Percentiles rank a stretch among this genome's conserved stretches.
Evolutionary conservation across 2,113 vertebrate genomes (phyloP).

Genomic region (Antechinus flavipes): DNA sequence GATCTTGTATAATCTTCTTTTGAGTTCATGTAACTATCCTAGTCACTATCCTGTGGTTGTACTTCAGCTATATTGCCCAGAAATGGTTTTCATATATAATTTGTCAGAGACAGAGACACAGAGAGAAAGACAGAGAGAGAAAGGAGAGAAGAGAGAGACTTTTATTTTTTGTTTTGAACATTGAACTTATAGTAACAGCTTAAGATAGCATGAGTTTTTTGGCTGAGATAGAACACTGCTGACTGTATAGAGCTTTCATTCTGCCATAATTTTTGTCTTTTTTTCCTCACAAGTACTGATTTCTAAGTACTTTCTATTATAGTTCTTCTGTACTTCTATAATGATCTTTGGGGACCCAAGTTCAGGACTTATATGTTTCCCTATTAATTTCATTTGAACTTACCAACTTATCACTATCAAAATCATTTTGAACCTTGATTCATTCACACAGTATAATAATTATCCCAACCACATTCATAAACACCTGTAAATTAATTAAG

Average conservation of each 20-base stretch:
- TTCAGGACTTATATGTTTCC: neutral
- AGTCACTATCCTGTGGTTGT: neutral
- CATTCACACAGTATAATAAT: neutral
- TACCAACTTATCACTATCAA: neutral
- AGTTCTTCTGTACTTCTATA: neutral
- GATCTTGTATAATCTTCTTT: neutral
- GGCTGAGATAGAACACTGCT: neutral
- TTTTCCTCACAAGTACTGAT: neutral
- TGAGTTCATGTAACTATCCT: neutral
- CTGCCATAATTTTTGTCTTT: neutral
- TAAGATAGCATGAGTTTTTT: neutral
- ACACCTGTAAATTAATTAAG: neutral
- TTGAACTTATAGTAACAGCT: neutral
- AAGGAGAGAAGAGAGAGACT: too few species aligned
- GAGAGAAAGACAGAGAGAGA: too few species aligned
- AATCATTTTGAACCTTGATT: neutral
- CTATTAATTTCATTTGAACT: neutral
- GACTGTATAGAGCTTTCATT: neutral
- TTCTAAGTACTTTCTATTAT: neutral
- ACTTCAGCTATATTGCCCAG: neutral
- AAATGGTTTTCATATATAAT: neutral
- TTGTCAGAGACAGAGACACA: neutral
- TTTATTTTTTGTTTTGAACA: neutral
- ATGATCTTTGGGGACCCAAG: neutral
- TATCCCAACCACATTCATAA: neutral